Conservation (phyloP, 2,113 vertebrate species). For the Miniopterus natalensis region DNA sequence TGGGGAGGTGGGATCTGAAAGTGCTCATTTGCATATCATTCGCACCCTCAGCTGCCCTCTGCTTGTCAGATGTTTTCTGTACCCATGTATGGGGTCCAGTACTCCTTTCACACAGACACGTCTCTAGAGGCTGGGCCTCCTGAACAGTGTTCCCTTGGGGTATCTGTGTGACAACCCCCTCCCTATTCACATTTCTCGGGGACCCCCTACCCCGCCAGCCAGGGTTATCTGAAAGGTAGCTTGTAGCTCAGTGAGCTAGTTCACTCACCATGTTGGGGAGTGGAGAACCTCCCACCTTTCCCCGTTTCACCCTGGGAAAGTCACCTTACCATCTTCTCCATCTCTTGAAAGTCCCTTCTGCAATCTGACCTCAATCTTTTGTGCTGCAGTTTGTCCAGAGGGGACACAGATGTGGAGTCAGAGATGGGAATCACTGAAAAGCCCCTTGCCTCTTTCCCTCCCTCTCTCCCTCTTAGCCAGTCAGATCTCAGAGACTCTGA, state of each 20-base stretch:
- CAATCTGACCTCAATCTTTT: conserved; percentile 75
- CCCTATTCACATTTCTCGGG: conserved; percentile 29
- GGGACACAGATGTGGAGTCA: conserved; percentile 42
- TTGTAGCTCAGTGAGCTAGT: conserved; percentile 62
- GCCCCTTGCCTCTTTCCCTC: neutral
- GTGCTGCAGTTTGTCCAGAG: conserved; percentile 76
- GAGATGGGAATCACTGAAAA: conserved; percentile 4
- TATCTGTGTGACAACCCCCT: conserved; percentile 71
- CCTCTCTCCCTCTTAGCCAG: neutral
- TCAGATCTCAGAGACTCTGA: conserved; percentile 71
- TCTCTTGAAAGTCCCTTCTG: conserved; percentile 69
- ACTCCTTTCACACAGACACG: conserved; percentile 51
- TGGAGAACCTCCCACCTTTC: conserved; percentile 38
- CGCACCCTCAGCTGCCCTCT: conserved; percentile 70
- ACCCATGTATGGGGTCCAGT: neutral
- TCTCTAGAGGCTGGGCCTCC: conserved; percentile 82
- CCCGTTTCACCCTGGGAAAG: conserved; percentile 3
- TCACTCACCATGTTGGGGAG: conserved; percentile 28
- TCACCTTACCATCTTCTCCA: conserved; percentile 67
- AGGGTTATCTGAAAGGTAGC: conserved; percentile 61
- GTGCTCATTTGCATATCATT: conserved; percentile 86
- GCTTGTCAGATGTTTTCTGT: conserved; percentile 59
- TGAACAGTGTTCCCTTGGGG: conserved; percentile 29
- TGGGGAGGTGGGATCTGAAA: conserved; percentile 81
- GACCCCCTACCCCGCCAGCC: conserved; percentile 54